Evolutionary conservation across 1,140 invertebrate genomes (phyloP), one percentile per base, ranked within the genome.

Genomic region (Psilanteris sp.): DNA sequence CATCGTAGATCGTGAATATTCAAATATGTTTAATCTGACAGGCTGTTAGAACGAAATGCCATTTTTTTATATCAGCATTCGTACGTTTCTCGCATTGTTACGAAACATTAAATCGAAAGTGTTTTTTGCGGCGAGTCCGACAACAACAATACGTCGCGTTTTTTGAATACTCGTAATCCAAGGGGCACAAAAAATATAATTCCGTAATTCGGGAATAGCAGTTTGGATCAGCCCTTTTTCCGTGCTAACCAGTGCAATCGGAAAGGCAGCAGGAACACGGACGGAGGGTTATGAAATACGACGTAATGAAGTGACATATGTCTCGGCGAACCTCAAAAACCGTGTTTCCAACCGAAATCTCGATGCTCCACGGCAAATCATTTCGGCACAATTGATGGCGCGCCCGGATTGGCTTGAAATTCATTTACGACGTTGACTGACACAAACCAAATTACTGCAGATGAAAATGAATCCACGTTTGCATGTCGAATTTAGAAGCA

Each of bases 241-340:
- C 7, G 8, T 27, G 9, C 10, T 7, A 34, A 36, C 27, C 24
- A 31, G 57, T 20, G 41, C 29, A 24, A 57, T 36, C 16, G 9
- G 27, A 44, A 29, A 37, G 54, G 54, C 24, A 4, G 7, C 8
- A 7, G 16, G 5, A 43, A 7, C 22, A 10, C 10, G 14, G 3
- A 20, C 13, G 20, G 4, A 31, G 41, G 41, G 27, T 5, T 16
- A 15, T 46, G 55, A 36, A 36, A 34, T 16, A 16, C 37, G 34
- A 41, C n/a, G 16, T 62, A 50, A 62, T 61, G 41, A 48, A 50
- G 44, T 43, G 46, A 52, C 59, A 64, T 64, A 43, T 64, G 59
- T 52, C 24, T 52, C 36, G 59, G 59, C 9, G 1, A 29, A 36
- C 43, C 44, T 39, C 59, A 29, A 32, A 52, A 64, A 64, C 18